phyloP scores from a whole-genome alignment of 2,797 vertebrate species.

The Diplodus sargus region DNA sequence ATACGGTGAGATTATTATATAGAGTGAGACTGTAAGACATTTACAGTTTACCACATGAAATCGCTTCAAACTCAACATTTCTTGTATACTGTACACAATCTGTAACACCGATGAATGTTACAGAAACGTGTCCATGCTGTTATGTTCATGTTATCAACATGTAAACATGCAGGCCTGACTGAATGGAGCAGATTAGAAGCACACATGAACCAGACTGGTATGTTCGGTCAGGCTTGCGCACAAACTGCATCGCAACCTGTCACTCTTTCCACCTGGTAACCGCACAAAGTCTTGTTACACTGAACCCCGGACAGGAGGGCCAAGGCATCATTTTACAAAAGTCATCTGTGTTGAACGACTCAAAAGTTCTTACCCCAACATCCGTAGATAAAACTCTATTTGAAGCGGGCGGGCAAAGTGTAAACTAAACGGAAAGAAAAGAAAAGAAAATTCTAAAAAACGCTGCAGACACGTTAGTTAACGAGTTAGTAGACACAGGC shows the following conservation, averaged over 20 bases:
- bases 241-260: conserved; percentile 23
- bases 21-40: neutral
- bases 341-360: neutral
- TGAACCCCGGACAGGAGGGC: neutral
- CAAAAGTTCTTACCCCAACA: conserved; percentile 9
- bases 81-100: too few species aligned
- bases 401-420: neutral
- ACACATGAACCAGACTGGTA: too few species aligned
- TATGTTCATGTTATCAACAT: neutral
- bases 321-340: neutral
- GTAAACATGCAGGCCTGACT: neutral
- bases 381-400: neutral
- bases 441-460: too few species aligned
- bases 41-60: neutral
- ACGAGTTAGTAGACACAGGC: neutral
- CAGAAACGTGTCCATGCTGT: neutral
- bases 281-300: neutral
- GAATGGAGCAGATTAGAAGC: too few species aligned
- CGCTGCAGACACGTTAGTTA: too few species aligned
- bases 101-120: neutral
- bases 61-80: neutral
- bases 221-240: neutral
- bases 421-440: neutral
- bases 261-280: neutral
- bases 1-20: neutral